phyloP scores from a whole-genome alignment of 2,113 vertebrate species.

The Scatophagus argus region DNA sequence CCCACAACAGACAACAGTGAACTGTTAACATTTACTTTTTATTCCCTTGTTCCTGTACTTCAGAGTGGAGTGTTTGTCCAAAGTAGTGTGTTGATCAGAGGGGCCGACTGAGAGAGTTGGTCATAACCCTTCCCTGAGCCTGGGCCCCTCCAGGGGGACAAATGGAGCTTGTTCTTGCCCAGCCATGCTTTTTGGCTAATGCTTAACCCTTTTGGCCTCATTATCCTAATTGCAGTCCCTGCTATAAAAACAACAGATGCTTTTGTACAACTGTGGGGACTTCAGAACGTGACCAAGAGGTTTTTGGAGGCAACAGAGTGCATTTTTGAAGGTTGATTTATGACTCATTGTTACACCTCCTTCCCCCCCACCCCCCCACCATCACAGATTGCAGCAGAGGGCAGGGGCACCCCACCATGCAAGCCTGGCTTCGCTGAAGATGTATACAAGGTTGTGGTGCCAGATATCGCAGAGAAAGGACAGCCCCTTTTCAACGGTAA shows the following conservation, averaged over 20 bases:
- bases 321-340: conserved; percentile 80
- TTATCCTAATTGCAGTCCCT: conserved; percentile 86
- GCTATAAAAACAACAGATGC: conserved; percentile 89
- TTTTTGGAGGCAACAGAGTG: conserved; percentile 69
- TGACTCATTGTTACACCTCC: conserved; percentile 58
- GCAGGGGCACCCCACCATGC: conserved; percentile 89
- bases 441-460: conserved; percentile 89
- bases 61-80: conserved; percentile 82
- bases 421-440: conserved; percentile 96
- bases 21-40: conserved; percentile 61
- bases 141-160: conserved; percentile 84
- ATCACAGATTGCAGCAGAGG: conserved; percentile 91
- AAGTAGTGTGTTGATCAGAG: conserved; percentile 85
- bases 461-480: conserved; percentile 88
- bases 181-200: conserved; percentile 88
- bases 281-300: conserved; percentile 79
- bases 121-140: conserved; percentile 74
- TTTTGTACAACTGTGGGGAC: conserved; percentile 82
- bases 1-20: conserved; percentile 41
- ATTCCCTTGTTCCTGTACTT: conserved; percentile 70
- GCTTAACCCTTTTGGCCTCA: conserved; percentile 93
- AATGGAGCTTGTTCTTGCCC: conserved; percentile 91
- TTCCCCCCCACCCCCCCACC: conserved; percentile 55
- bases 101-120: conserved; percentile 84
- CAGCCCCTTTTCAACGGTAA: conserved; percentile 94